Evolutionary conservation across 2,797 vertebrate genomes (phyloP).

Genomic region (Chloroceryle amazona): DNA sequence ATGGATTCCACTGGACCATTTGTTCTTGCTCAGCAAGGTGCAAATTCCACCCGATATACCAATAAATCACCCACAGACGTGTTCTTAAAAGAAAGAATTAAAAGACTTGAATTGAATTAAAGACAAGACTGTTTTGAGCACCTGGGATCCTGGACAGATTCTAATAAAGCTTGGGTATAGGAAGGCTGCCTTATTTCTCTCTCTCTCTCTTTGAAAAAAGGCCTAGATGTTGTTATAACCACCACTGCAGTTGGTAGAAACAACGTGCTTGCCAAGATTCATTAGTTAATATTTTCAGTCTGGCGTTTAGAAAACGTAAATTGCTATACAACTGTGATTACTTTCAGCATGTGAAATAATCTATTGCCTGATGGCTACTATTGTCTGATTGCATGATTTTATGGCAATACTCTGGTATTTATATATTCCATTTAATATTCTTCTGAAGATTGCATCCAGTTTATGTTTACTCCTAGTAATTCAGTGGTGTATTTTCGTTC

Average conservation of each 20-base stretch:
- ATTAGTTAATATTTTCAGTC: slow-evolving; percentile 53
- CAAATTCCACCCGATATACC: not conserved
- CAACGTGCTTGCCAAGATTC: slow-evolving; percentile 14
- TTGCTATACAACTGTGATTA: slow-evolving; percentile 53
- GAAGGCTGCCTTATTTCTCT: not conserved
- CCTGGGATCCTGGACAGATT: not conserved
- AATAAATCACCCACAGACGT: not conserved
- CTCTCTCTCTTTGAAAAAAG: not conserved
- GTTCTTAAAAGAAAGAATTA: not conserved
- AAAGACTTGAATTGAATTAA: not conserved
- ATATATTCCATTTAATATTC: slow-evolving; percentile 65
- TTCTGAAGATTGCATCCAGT: slow-evolving; percentile 49
- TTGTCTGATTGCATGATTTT: slow-evolving; percentile 49
- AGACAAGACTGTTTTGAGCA: not conserved
- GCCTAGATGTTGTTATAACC: not conserved
- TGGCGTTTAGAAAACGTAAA: slow-evolving; percentile 51
- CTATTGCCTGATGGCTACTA: slow-evolving; percentile 45
- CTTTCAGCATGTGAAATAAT: slow-evolving; percentile 57
- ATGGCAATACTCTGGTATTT: slow-evolving; percentile 46
- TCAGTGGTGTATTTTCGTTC: slow-evolving; percentile 55
- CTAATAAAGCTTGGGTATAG: not conserved
- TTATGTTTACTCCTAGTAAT: slow-evolving; percentile 69
- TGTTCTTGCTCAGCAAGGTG: not conserved
- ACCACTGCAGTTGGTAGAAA: slow-evolving; percentile 2
- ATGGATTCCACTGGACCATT: not conserved